Base-by-base conservation (phyloP, 2,797 vertebrate genomes). In the Aldrovandia affinis region DNA sequence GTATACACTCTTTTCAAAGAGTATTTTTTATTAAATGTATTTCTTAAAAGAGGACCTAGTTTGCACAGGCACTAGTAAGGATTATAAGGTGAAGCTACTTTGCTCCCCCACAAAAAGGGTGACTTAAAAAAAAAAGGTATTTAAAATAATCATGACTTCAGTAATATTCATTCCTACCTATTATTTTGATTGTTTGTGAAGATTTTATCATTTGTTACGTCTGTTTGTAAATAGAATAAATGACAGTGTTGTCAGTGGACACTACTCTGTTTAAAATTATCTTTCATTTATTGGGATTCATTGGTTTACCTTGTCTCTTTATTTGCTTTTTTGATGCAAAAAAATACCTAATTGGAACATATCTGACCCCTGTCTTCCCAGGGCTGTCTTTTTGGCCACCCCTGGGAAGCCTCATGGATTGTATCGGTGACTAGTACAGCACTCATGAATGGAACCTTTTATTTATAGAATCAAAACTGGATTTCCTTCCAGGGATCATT, bases 51-150 rank as follows among this genome's bases (percentile, higher is more conserved):
- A 63, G 75, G 61, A 82, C 78, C 50, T 83, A 33, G 33, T 80
- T 83, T 85, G 79, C 87, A 83, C 61, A 84, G 79, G 68, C 28
- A 30, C 83, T 70, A 82, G 80, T 84, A 80, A 55, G 63, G 55
- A 59, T 47, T 30, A 81, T 55, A 59, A 33, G 22, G 12, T 65
- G 33, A 75, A 81, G 2, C 36, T 44, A 14, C 28, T 20, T 5
- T 28, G 8, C 22, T 2, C 44, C 42, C 81, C 28, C 39, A 50
- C 0, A 25, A 20, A 28, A 70, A 50, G 39, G 42, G 70, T 61
- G 25, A 81, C 57, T 3, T 59, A 50, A 50, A 50, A 50, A 12
- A 12, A 50, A 6, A 12, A 47, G 18, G 42, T 82, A 73, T 82
- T 82, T 82, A 30, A 30, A 82, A 82, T 82, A 73, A 70, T 82